phyloP scores from a whole-genome alignment of 2,888 invertebrate genomes.

The Sepioteuthis lessoniana region DNA sequence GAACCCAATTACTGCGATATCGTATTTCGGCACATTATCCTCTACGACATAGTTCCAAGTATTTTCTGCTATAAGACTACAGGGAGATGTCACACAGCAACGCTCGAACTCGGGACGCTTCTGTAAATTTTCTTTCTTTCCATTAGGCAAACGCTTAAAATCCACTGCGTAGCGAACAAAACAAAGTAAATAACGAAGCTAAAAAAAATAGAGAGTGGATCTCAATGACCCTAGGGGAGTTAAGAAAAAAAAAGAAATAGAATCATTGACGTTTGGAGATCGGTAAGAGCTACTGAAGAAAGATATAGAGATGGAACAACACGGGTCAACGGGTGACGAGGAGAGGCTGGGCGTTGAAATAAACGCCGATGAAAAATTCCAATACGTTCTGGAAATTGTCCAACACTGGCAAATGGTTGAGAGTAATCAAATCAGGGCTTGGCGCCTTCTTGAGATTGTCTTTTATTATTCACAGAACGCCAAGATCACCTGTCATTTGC shows the following conservation, averaged over 20 bases:
- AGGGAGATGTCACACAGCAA: no score
- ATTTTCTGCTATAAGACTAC: no score
- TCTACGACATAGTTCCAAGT: no score
- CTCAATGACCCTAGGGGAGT: not conserved
- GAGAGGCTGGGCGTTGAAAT: not conserved
- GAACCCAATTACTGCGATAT: no score
- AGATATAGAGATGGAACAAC: not conserved
- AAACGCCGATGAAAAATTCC: not conserved
- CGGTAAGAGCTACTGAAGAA: not conserved
- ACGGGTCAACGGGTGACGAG: not conserved
- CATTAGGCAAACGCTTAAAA: no score
- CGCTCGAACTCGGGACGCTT: no score
- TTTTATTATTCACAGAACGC: not conserved
- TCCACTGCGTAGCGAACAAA: no score
- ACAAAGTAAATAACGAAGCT: no score
- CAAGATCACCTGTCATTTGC: slow-evolving; percentile 18
- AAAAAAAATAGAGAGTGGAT: not conserved
- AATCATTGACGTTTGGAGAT: not conserved
- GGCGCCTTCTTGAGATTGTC: not conserved
- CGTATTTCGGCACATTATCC: no score
- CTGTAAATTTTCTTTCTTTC: no score
- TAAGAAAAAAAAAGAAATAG: not conserved
- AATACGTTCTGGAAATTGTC: not conserved
- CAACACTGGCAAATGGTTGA: not conserved
- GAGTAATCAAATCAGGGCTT: not conserved